These are phyloP conservation scores for Nothobranchius kuhntae DNA, from an alignment of 2,113 vertebrate species.

Conservation along the genomic window DNA sequence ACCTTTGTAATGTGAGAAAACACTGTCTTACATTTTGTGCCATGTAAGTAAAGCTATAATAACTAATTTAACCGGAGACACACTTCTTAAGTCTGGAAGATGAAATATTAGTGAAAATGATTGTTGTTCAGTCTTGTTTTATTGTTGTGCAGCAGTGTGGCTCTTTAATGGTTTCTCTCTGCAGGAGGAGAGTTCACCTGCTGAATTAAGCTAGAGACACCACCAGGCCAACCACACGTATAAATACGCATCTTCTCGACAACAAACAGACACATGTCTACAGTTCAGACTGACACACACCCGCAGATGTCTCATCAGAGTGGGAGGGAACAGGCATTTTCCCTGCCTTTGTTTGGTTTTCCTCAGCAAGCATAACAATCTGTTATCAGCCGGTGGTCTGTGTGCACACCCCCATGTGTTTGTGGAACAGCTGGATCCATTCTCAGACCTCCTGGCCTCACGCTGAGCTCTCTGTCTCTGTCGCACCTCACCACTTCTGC, in stretches of 20 bases:
- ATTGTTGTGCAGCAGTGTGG: constrained; percentile 9
- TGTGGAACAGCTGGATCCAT: constrained; percentile 66
- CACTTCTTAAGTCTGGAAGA: constrained; percentile 36
- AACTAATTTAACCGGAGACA: constrained; percentile 34
- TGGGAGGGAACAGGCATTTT: constrained; percentile 20
- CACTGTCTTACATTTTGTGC: constrained; percentile 14
- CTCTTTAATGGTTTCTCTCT: constrained; percentile 54
- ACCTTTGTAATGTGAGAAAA: constrained; percentile 3
- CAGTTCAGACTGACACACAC: constrained; percentile 23
- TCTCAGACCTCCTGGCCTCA: constrained; percentile 49
- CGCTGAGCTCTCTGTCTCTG: constrained; percentile 46
- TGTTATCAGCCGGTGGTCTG: constrained; percentile 1
- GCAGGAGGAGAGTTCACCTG: constrained; percentile 22
- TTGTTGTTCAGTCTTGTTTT: constrained; percentile 47
- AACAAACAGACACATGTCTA: not conserved
- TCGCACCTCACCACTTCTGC: constrained; percentile 66
- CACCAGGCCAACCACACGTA: constrained; percentile 26
- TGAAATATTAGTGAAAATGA: constrained; percentile 40
- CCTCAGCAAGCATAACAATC: constrained; percentile 32
- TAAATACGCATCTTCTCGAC: constrained; percentile 30
- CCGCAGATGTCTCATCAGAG: constrained; percentile 26
- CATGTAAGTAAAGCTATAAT: constrained; percentile 32
- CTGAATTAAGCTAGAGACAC: constrained; percentile 37
- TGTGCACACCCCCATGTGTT: constrained; percentile 45
- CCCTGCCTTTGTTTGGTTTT: constrained; percentile 18